phyloP scores from a whole-genome alignment of 2,113 vertebrate species.

The Anguilla rostrata region DNA sequence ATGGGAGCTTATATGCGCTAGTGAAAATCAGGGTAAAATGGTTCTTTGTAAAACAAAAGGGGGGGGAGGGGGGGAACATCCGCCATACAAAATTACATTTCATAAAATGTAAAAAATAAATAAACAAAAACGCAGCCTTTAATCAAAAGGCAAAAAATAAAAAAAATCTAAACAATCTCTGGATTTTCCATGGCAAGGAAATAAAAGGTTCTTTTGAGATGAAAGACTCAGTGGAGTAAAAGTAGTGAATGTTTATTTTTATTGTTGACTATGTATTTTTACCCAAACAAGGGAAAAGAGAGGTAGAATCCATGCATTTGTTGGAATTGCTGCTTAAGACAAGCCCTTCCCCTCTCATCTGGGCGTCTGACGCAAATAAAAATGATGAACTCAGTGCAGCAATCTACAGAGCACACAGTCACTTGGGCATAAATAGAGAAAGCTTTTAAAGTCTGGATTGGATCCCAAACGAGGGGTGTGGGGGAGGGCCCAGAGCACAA shows the following conservation, averaged over 20 bases:
- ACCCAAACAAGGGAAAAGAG: neutral
- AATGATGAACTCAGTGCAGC: neutral
- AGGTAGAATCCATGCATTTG: neutral
- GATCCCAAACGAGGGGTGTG: slow-evolving; percentile 26
- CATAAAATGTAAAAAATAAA: neutral
- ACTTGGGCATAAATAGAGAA: neutral
- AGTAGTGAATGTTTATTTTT: neutral
- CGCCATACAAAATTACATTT: neutral
- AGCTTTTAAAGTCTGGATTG: slow-evolving; percentile 14
- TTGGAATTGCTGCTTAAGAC: neutral
- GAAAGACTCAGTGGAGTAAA: neutral
- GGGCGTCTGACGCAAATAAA: neutral
- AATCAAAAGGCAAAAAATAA: neutral
- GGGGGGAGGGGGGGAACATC: neutral
- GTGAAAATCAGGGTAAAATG: neutral
- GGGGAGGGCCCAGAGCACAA: slow-evolving; percentile 29
- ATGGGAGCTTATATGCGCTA: neutral
- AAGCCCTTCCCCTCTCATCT: neutral
- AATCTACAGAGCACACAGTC: neutral
- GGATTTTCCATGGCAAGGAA: neutral
- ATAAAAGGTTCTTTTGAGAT: neutral
- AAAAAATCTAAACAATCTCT: too few species aligned
- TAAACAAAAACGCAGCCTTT: neutral
- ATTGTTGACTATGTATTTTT: neutral
- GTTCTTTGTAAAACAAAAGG: neutral